These are phyloP conservation scores for Temnothorax nylanderi DNA, from an alignment of 1,140 invertebrate genomes.

Conservation along the genomic window DNA sequence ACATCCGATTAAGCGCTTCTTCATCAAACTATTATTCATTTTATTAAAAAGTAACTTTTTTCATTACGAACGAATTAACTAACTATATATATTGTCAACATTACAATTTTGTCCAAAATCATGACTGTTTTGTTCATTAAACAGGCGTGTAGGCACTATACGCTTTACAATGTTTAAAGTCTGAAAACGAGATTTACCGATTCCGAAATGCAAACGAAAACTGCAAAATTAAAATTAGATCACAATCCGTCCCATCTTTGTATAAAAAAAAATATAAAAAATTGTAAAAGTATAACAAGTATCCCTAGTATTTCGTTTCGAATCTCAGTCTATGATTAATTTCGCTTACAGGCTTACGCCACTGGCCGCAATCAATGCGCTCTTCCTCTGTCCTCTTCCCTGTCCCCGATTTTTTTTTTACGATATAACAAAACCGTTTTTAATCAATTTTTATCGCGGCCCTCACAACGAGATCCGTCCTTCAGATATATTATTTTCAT, in stretches of 20 bases:
- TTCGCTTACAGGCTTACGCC: constrained; percentile 12
- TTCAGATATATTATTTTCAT: constrained; percentile 37
- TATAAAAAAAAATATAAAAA: background rate
- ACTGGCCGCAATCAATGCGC: constrained; percentile 35
- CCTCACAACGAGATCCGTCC: constrained; percentile 2
- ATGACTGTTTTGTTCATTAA: background rate
- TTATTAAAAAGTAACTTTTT: background rate
- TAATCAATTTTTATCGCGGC: constrained; percentile 55
- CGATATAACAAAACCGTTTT: constrained; percentile 42
- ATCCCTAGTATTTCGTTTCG: background rate
- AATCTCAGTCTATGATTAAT: background rate
- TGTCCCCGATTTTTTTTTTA: constrained; percentile 40
- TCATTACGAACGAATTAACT: background rate
- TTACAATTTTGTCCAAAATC: background rate
- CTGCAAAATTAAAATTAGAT: background rate
- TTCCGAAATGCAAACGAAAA: background rate
- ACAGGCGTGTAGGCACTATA: background rate
- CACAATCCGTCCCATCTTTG: background rate
- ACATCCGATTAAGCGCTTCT: background rate
- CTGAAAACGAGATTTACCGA: background rate
- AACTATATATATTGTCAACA: background rate
- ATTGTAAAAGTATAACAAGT: background rate
- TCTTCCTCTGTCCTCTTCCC: constrained; percentile 31
- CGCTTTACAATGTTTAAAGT: background rate
- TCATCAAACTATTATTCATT: background rate